A percentile compares a stretch with the other conserved stretches of the same genome.
Evolutionary conservation across 1,140 invertebrate species (phyloP).

Genomic region (Pogonus chalceus): DNA sequence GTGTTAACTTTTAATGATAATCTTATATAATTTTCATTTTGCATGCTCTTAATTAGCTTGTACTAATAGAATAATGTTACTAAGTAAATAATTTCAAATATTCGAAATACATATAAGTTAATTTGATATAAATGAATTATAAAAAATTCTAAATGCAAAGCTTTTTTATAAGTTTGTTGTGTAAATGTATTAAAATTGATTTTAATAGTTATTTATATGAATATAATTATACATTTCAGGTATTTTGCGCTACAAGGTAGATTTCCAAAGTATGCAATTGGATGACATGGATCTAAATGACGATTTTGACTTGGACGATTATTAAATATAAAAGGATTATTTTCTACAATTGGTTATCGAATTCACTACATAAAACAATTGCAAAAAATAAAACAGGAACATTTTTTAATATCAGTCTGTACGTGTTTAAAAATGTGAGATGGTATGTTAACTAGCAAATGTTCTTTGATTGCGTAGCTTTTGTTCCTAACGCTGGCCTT

Average conservation of each 20-base stretch:
- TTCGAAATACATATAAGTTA: too few species aligned
- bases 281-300: slow-evolving; percentile 76
- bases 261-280: slow-evolving; percentile 93
- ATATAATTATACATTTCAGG: slow-evolving; percentile 67
- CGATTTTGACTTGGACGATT: slow-evolving; percentile 85
- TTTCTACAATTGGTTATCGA: not conserved
- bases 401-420: not conserved
- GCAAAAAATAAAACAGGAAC: not conserved
- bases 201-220: too few species aligned
- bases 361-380: not conserved
- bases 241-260: slow-evolving; percentile 95
- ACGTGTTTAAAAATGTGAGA: not conserved
- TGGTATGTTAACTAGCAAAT: not conserved
- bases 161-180: too few species aligned
- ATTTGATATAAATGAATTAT: too few species aligned
- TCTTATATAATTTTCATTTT: too few species aligned
- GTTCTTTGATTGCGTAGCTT: not conserved
- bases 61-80: too few species aligned
- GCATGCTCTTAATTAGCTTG: too few species aligned
- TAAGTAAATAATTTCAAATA: too few species aligned
- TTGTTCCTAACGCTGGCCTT: slow-evolving; percentile 1
- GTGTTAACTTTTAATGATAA: too few species aligned
- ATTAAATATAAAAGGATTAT: slow-evolving; percentile 46
- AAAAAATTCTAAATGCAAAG: too few species aligned
- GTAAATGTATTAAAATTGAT: too few species aligned